Evolutionary conservation across 2,797 vertebrate species (phyloP).

Genomic region (Lacerta viridis): DNA sequence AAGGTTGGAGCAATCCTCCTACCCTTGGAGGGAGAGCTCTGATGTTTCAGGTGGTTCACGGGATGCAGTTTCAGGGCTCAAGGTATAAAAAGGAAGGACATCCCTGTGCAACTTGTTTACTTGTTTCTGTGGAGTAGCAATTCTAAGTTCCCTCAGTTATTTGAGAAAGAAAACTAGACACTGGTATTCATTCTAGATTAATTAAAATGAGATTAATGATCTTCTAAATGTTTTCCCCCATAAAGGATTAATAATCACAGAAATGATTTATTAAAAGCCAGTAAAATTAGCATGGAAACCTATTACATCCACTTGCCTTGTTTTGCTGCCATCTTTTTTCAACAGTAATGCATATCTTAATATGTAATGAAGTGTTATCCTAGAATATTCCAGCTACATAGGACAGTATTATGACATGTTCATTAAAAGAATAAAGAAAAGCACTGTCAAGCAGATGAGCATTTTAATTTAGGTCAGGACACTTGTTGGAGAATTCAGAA

Average conservation of each 20-base stretch:
- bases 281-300: background rate
- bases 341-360: background rate
- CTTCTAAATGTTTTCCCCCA: background rate
- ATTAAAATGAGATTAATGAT: background rate
- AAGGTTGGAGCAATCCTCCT: no score
- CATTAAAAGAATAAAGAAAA: background rate
- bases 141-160: background rate
- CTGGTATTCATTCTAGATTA: background rate
- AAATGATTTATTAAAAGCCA: background rate
- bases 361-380: background rate
- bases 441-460: background rate
- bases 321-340: background rate
- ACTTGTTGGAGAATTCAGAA: background rate
- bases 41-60: no score
- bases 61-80: no score
- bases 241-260: slow-evolving; percentile 5
- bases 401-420: background rate
- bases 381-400: background rate
- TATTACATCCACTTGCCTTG: background rate
- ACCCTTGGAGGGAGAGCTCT: no score
- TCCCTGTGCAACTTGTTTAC: background rate
- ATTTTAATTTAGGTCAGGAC: background rate
- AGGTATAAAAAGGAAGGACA: no score
- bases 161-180: background rate
- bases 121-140: background rate